phyloP scores from a whole-genome alignment of 1,140 invertebrate genomes.

The Pseudachorutes palmiensis region DNA sequence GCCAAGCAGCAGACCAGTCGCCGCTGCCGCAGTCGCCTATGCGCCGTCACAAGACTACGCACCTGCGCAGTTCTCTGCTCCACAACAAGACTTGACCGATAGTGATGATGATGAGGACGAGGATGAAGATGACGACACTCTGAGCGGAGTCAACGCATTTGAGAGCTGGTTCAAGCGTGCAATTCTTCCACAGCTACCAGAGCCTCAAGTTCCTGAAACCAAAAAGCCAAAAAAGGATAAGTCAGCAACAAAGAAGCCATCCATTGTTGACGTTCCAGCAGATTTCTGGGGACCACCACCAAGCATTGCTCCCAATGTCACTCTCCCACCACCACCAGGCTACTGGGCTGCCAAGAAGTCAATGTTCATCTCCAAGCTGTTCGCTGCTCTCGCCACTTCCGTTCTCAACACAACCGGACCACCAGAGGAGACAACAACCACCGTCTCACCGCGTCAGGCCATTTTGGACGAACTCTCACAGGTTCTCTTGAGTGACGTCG shows the following conservation, averaged over 20 bases:
- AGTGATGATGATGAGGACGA: slow-evolving; percentile 11
- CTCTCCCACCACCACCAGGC: slow-evolving; percentile 18
- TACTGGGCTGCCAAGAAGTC: slow-evolving; percentile 32
- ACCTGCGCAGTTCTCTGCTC: not conserved
- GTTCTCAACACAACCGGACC: slow-evolving; percentile 19
- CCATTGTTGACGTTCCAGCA: slow-evolving; percentile 5
- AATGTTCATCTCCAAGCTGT: slow-evolving; percentile 32
- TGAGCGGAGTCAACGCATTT: not conserved
- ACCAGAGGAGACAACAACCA: not conserved
- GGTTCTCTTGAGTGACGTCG: not conserved
- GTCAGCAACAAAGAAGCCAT: slow-evolving; percentile 15
- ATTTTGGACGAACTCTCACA: slow-evolving; percentile 8
- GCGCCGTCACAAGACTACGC: not conserved
- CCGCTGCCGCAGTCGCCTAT: not conserved
- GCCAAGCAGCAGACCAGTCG: slow-evolving; percentile 1
- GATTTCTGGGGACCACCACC: slow-evolving; percentile 23
- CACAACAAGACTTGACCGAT: not conserved
- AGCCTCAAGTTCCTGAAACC: not conserved
- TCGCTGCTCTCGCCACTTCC: slow-evolving; percentile 23
- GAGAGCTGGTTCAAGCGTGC: not conserved
- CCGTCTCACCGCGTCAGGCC: slow-evolving; percentile 2
- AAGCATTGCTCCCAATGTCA: slow-evolving; percentile 18
- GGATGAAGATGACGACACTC: not conserved
- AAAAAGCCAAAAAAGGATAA: not conserved
- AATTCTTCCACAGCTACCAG: slow-evolving; percentile 1